These are phyloP conservation scores for Invenusta paracnida DNA, from an alignment of 2,888 invertebrate species.

Conservation along the genomic window DNA sequence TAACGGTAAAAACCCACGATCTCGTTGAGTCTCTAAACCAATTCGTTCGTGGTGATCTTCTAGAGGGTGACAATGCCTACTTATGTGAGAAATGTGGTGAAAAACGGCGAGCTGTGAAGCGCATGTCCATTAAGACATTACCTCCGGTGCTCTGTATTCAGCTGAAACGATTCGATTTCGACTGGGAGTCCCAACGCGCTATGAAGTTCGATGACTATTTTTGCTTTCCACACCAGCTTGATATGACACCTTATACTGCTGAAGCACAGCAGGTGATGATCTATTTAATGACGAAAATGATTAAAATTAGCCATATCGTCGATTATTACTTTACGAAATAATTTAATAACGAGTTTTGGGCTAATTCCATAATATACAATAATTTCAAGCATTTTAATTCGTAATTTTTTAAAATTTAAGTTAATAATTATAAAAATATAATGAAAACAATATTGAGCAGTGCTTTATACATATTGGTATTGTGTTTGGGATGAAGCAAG, in stretches of 20 bases:
- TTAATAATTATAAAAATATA: no score
- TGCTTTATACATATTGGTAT: no score
- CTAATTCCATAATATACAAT: background rate
- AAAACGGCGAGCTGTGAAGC: slow-evolving; percentile 63
- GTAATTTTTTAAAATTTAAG: no score
- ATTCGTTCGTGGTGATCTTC: slow-evolving; percentile 63
- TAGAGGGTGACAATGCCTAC: slow-evolving; percentile 65
- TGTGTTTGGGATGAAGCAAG: no score
- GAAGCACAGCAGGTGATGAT: slow-evolving; percentile 50
- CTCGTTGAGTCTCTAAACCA: slow-evolving; percentile 63
- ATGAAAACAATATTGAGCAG: no score
- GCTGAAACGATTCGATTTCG: slow-evolving; percentile 64
- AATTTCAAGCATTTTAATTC: background rate
- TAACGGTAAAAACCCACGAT: slow-evolving; percentile 62
- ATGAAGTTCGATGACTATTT: slow-evolving; percentile 64
- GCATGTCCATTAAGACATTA: slow-evolving; percentile 62
- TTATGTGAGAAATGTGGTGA: slow-evolving; percentile 64
- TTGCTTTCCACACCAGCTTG: slow-evolving; percentile 62
- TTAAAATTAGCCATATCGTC: background rate
- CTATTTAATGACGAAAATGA: no score
- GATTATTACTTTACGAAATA: background rate
- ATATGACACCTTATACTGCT: slow-evolving; percentile 64
- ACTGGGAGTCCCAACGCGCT: slow-evolving; percentile 63
- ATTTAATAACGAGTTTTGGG: background rate
- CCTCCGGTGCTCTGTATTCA: slow-evolving; percentile 64